Conservation (phyloP, 2,113 vertebrate species). For the Meleagris gallopavo region DNA sequence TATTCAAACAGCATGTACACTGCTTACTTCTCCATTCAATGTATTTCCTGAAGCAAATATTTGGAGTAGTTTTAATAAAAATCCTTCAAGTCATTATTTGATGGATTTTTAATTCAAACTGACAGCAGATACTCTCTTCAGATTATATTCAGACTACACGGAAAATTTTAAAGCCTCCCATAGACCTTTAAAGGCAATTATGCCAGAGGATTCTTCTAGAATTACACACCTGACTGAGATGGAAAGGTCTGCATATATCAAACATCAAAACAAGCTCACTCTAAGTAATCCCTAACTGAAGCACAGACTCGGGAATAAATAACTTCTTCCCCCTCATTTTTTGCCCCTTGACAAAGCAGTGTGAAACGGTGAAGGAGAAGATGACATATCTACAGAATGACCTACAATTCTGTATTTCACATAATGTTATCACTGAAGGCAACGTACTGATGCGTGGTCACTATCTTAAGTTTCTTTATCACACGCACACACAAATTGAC, state of each 20-base stretch:
- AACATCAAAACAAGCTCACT: conserved; percentile 64
- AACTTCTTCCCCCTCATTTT: conserved; percentile 13
- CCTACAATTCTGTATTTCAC: background rate
- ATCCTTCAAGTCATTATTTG: background rate
- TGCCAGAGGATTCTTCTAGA: background rate
- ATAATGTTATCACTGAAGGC: background rate
- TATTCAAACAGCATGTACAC: background rate
- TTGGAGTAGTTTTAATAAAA: background rate
- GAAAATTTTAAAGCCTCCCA: conserved; percentile 10
- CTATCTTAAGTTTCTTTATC: background rate
- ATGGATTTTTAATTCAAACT: background rate
- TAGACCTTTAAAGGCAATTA: conserved; percentile 40
- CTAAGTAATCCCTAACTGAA: conserved; percentile 61
- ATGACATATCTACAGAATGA: background rate
- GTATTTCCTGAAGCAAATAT: background rate
- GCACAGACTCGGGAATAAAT: background rate
- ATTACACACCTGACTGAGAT: conserved; percentile 58
- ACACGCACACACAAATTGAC: background rate
- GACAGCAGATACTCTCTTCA: background rate
- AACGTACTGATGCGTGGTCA: background rate
- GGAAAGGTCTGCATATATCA: conserved; percentile 61
- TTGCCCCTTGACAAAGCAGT: conserved; percentile 34
- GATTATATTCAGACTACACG: background rate
- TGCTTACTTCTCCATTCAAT: background rate
- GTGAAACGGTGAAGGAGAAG: conserved; percentile 3